Evolutionary conservation across 2,888 invertebrate species (phyloP), one percentile per base, ranked within the genome.

Genomic region (Hemicrepidius hirtus): DNA sequence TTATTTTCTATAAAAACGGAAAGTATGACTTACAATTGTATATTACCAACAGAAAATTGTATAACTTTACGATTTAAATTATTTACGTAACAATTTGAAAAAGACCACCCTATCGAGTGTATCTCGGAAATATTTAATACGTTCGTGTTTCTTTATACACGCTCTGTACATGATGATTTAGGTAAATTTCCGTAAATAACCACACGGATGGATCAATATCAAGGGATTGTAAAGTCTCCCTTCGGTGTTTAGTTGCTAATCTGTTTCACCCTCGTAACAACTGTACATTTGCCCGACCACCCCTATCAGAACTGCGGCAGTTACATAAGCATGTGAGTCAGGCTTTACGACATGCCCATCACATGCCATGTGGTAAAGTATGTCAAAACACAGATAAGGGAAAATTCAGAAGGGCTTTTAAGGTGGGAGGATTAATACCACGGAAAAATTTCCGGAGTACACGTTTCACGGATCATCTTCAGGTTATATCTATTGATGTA

Each of bases 201-300:
- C 71, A 59, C 74, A 68, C 24, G 67, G 73, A 77, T 76, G 68
- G 74, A 77, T 77, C 77, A 73, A 77, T 77, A 76, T 67, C 76
- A 77, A 76, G 76, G 76, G 77, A 76, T 77, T 77, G 76, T 76
- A 75, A 77, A 75, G 71, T 77, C 74, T 73, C 74, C 77, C 77
- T 74, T 72, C 73, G 49, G 76, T 76, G 75, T 78, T 77, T 77
- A 77, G 76, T 77, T 76, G 78, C 77, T 77, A 77, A 77, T 77
- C 77, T 77, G 77, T 75, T 77, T 75, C 75, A 75, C 77, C 77
- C 77, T 74, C 71, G 71, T 73, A 76, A 76, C 77, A 76, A 76
- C 76, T 76, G 77, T 76, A 77, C 77, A 75, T 77, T 77, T 75
- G 69, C 76, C 74, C 74, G 68, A 70, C 75, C 73, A 73, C 77